Evolutionary conservation across 2,797 vertebrate genomes (phyloP).

Genomic region (Hyperoplus lanceolatus): DNA sequence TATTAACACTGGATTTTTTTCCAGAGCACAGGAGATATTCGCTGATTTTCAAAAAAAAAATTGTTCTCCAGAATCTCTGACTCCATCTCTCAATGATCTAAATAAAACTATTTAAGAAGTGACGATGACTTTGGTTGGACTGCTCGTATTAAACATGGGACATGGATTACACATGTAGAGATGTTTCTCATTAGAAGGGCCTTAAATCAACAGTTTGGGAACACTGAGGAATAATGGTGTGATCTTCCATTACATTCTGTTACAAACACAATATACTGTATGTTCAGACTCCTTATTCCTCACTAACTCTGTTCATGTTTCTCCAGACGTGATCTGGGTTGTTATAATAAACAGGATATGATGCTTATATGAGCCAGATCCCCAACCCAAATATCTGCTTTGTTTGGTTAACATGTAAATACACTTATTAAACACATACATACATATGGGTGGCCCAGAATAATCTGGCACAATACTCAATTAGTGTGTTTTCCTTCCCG

Average conservation of each 20-base stretch:
- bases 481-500: background rate
- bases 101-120: background rate
- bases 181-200: background rate
- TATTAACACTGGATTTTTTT: too few species aligned
- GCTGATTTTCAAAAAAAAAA: too few species aligned
- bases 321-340: conserved; percentile 38
- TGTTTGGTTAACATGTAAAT: conserved; percentile 49
- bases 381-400: conserved; percentile 27
- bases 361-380: conserved; percentile 34
- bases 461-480: background rate
- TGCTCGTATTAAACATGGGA: background rate
- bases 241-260: background rate
- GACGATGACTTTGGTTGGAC: background rate
- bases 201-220: background rate
- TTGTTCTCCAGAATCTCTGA: background rate
- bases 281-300: background rate
- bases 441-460: conserved; percentile 35
- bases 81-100: background rate
- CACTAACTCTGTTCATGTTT: conserved; percentile 23
- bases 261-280: conserved; percentile 3
- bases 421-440: conserved; percentile 20
- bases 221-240: background rate
- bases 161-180: background rate
- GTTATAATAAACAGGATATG: conserved; percentile 61
- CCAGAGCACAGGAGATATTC: too few species aligned